Evolutionary conservation across 2,797 vertebrate genomes (phyloP), one percentile per base, ranked within the genome.

Genomic region (Lacerta bilineata): DNA sequence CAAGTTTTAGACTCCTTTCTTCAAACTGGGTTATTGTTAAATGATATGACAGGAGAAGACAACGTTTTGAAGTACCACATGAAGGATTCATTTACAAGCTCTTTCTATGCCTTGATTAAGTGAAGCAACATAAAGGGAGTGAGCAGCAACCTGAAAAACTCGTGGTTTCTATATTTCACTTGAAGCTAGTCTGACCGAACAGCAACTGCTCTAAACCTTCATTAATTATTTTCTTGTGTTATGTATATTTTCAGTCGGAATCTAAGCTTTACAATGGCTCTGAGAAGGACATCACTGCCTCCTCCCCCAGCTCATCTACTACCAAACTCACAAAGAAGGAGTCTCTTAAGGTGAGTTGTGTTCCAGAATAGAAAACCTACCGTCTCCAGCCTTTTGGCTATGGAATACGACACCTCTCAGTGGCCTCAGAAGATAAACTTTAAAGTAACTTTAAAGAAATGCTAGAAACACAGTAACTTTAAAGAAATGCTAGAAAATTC

Each of bases 271-370:
- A 98, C 97, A 99, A 99, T 98, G 99, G 99, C 92, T 99, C 98
- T 6, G 99, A 99, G 93, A 99, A 98, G 92, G 99, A 99, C 86
- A 97, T 98, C 15, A 29, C 80, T 27, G 33, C 80, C 7, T 91
- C 97, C 82, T 69, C 87, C 66, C 66, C 61, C 74, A 46, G 98
- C 1, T 90, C 97, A 3, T 97, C 98, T 90, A 97, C 98, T 94
- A 98, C 97, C 96, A 99, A 99, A 93, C 99, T 99, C 95, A 99
- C 98, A 85, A 99, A 99, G 96, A 99, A 99, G 94, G 99, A 99
- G 95, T 99, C 99, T 87, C 98, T 99, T 95, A 99, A 99, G 98
- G 99, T 98, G 94, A 95, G 93, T 93, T 86, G 0, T 41, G 94
- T 94, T 91, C 69, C 33, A 39, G 72, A 68, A 59, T 27, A 55